Base-by-base conservation (phyloP, 1,140 invertebrate genomes). In the Euwallacea similis region DNA sequence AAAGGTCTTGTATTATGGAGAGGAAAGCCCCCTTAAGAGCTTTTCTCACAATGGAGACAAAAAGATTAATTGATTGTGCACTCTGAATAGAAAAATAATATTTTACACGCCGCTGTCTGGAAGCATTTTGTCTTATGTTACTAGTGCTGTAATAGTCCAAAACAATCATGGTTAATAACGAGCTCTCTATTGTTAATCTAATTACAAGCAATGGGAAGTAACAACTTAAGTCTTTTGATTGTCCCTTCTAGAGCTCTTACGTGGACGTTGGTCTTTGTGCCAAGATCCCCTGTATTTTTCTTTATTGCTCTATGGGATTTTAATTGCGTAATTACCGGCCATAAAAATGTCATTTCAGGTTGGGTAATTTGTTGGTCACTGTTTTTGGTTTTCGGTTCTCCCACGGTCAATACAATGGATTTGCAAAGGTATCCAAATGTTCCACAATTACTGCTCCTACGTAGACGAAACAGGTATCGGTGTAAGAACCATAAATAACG, bases 181-280 rank as follows among this genome's bases (percentile, higher is more conserved):
- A 60, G 62, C 43, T 66, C 66, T 58, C 69, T 71, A 71, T 71
- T 71, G 69, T 71, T 71, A 71, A 71, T 71, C 69, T 71, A 71
- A 71, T 71, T 71, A 65, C 21, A 47, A 13, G 60, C 63, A 71
- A 71, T 71, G 58, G 69, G 69, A 71, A 71, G 69, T 71, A 71
- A 71, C 69, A 66, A 64, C 62, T 71, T 71, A 64, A 71, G 54
- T 64, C 56, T 71, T 43, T 69, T 69, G 47, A 13, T 47, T 46
- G 7, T 50, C 42, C 33, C 44, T 61, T 63, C 50, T 65, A 71
- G 63, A 66, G 50, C 63, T 65, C 69, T 71, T 66, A 53, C 42
- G 44, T 64, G 62, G 61, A 47, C 62, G 10, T 66, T 66, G 69
- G 56, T 64, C 69, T 60, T 65, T 64, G 61, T 66, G 33, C n/a